These are phyloP conservation scores for Enteromius treurensis DNA, from an alignment of 2,797 vertebrate species.

Conservation along the genomic window DNA sequence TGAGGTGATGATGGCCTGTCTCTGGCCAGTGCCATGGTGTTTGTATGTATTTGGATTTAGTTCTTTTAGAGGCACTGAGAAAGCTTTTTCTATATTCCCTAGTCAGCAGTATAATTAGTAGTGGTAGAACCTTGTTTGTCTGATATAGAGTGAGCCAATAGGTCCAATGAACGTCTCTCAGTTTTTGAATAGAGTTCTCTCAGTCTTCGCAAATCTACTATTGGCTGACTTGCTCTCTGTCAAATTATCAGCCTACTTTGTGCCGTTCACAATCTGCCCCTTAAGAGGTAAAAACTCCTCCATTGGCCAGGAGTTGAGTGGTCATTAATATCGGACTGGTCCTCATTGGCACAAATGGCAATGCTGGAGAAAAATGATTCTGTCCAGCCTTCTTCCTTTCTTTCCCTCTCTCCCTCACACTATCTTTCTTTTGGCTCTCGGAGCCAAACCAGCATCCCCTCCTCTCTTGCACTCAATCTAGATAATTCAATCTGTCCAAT, in stretches of 20 bases:
- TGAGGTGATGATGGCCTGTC: constrained; percentile 75
- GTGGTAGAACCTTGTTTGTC: constrained; percentile 57
- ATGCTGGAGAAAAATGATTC: constrained; percentile 51
- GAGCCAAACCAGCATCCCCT: constrained; percentile 59
- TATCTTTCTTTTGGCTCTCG: constrained; percentile 64
- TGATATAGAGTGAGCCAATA: constrained; percentile 6
- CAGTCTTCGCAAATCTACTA: constrained; percentile 42
- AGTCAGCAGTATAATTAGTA: constrained; percentile 75
- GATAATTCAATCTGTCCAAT: constrained; percentile 77
- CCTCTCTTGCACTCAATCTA: constrained; percentile 55
- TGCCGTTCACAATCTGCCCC: constrained; percentile 17
- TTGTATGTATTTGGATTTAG: constrained; percentile 38
- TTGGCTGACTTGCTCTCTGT: constrained; percentile 8
- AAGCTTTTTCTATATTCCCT: constrained; percentile 64
- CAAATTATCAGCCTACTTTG: constrained; percentile 34
- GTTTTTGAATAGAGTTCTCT: not conserved
- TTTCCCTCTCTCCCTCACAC: constrained; percentile 44
- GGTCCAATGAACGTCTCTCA: constrained; percentile 52
- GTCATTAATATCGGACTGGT: constrained; percentile 61
- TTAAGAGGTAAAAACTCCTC: constrained; percentile 33
- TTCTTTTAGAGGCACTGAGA: constrained; percentile 47
- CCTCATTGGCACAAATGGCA: constrained; percentile 51
- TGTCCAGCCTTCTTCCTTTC: constrained; percentile 27
- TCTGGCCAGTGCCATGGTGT: constrained; percentile 60
- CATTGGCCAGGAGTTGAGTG: constrained; percentile 40